These are phyloP conservation scores for Melolontha melolontha DNA, from an alignment of 2,888 invertebrate species.

Conservation along the genomic window DNA sequence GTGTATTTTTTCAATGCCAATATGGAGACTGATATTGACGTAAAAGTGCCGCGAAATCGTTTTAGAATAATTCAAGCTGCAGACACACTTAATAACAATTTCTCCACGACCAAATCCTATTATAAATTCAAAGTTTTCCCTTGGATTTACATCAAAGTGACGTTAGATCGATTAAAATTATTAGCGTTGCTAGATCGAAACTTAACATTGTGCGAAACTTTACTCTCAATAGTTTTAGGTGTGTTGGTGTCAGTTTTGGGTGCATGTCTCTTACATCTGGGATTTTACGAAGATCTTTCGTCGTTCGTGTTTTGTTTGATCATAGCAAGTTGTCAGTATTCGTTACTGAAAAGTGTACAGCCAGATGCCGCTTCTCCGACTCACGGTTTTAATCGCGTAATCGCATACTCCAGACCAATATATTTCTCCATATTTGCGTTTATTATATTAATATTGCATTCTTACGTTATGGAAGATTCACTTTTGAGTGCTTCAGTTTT, in stretches of 20 bases:
- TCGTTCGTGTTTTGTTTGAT: conserved; percentile 97
- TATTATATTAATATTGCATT: conserved; percentile 59
- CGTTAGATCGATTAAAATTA: conserved; percentile 92
- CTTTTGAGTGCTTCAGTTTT: conserved; percentile 64
- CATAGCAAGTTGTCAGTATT: conserved; percentile 98
- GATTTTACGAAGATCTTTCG: conserved; percentile 91
- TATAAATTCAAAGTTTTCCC: conserved; percentile 83
- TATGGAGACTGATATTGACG: conserved; percentile 71
- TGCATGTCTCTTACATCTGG: conserved; percentile 82
- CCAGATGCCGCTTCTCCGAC: conserved; percentile 99
- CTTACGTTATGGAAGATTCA: conserved; percentile 51
- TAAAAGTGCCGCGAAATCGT: conserved; percentile 69
- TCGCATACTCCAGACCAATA: conserved; percentile 92
- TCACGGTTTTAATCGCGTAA: conserved; percentile 96
- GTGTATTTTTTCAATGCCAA: conserved; percentile 50
- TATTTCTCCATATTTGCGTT: conserved; percentile 89
- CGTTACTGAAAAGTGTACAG: conserved; percentile 96
- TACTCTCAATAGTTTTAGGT: conserved; percentile 85
- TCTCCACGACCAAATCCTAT: conserved; percentile 66
- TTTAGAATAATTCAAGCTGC: conserved; percentile 70
- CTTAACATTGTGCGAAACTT: conserved; percentile 83
- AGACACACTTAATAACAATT: conserved; percentile 56
- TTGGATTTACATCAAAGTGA: conserved; percentile 78
- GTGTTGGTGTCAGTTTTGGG: conserved; percentile 88
- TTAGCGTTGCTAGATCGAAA: conserved; percentile 95